Base-by-base conservation (phyloP, 2,113 vertebrate species). In the Atractosteus spatula region DNA sequence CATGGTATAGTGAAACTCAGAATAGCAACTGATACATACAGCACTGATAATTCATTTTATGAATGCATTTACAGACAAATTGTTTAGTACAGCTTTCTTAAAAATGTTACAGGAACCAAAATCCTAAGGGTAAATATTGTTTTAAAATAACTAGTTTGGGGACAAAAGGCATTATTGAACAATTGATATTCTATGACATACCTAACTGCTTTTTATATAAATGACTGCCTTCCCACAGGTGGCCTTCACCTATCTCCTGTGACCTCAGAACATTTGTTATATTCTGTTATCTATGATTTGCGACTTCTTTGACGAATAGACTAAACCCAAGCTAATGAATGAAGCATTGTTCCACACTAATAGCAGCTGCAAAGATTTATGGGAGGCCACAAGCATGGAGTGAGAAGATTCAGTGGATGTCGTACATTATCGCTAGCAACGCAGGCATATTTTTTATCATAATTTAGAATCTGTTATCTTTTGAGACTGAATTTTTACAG, bases 221-320 rank as follows among this genome's bases (percentile, higher is more conserved):
- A 73, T 75, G 0, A 3, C 3, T 68, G 57, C 7, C 70, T 44
- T 45, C 0, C 45, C 42, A 2, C 63, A 55, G 29, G 72, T 86
- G 71, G 78, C 74, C 75, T 80, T 81, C 73, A 72, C 70, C 70
- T 67, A 41, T 59, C 54, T 16, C 16, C 3, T 51, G 77, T 69
- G 1, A 51, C 77, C 57, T 67, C 57, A 42, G 47, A 1, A 56
- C 0, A 0, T 70, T 74, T 69, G 16, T 66, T 68, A 68, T 0
- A 0, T 68, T 77, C 3, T 44, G 4, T 70, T 66, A 64, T 51
- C 67, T 29, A 4, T 10, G 62, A 45, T 62, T 73, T 70, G 54
- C 11, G 0, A 14, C 78, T 72, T 69, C 63, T 44, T 0, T 55
- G 42, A 65, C 71, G 55, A 67, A 2, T 41, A 66, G 14, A 3